A percentile compares a stretch with the other conserved stretches of the same genome.
Conservation (phyloP, 2,113 vertebrate genomes). For the Cryptomyrus ogoouensis region DNA sequence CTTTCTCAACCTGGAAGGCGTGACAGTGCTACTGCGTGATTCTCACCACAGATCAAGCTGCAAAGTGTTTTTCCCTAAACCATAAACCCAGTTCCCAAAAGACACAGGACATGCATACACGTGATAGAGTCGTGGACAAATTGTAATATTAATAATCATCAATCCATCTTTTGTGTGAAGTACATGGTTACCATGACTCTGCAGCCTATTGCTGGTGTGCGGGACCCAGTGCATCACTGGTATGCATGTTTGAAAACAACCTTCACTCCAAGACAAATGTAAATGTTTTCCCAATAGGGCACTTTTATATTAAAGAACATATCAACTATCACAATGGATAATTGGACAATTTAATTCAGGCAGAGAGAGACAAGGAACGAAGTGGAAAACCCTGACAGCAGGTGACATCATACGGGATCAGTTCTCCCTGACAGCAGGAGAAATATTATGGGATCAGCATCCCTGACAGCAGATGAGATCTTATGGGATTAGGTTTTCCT, state of each 20-base stretch:
- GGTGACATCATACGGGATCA: background rate
- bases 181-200: background rate
- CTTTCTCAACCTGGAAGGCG: background rate
- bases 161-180: background rate
- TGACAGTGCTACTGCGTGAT: background rate
- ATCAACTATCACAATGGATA: background rate
- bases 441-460: background rate
- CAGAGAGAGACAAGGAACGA: background rate
- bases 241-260: background rate
- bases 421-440: background rate
- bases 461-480: background rate
- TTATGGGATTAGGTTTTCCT: background rate
- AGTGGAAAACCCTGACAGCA: background rate
- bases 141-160: background rate
- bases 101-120: background rate
- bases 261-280: background rate
- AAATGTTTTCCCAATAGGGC: background rate
- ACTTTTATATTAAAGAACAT: background rate
- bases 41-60: background rate
- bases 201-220: background rate
- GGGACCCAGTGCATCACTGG: background rate
- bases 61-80: background rate
- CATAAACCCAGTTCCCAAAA: background rate
- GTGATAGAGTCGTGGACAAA: background rate
- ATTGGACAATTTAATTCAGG: background rate